Conservation (phyloP, 2,888 invertebrate species). For the Mythimna ferrago region DNA sequence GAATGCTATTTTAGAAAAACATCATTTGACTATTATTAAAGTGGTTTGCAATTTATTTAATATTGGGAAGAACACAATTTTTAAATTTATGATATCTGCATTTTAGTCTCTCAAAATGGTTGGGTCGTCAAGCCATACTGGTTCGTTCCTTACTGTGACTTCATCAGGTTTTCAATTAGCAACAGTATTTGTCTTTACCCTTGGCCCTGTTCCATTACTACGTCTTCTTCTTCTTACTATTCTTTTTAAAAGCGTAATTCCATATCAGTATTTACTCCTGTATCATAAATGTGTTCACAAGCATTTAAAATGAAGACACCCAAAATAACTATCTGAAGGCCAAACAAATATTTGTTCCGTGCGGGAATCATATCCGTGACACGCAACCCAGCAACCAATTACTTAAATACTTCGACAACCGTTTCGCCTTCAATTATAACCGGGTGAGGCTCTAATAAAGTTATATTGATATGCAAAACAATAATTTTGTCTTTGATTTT, state of each 20-base stretch:
- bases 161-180: constrained; percentile 26
- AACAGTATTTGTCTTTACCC: neutral
- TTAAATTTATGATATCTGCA: neutral
- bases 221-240: no score
- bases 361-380: no score
- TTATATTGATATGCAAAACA: neutral
- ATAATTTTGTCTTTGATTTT: neutral
- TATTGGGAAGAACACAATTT: neutral
- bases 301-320: no score
- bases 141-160: constrained; percentile 9
- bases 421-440: neutral
- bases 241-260: no score
- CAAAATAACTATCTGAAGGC: no score
- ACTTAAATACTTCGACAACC: no score
- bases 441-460: no score
- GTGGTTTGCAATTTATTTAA: constrained; percentile 1
- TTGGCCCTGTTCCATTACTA: constrained; percentile 23
- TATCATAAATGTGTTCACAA: no score
- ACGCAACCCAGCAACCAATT: no score
- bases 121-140: constrained; percentile 17
- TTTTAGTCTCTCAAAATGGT: constrained; percentile 10
- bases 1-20: constrained; percentile 13
- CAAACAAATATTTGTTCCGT: no score
- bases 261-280: no score
- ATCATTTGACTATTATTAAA: constrained; percentile 9